These are phyloP conservation scores for Pangasius krempfi DNA, from an alignment of 2,797 vertebrate genomes.

Conservation along the genomic window DNA sequence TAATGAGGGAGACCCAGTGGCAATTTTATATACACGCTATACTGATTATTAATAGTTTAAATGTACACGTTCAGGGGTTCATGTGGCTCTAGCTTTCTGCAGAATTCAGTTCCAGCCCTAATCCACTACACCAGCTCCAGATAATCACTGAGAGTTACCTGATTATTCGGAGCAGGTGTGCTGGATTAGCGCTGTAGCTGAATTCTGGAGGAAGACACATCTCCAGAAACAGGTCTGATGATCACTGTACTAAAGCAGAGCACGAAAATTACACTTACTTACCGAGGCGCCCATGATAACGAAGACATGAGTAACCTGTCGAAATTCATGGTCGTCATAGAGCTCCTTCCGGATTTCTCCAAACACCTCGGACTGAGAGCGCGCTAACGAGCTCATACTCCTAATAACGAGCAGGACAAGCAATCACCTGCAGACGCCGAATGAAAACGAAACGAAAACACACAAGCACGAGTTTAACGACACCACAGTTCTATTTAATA, in stretches of 20 bases:
- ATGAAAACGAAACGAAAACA: not conserved
- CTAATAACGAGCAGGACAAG: not conserved
- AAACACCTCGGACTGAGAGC: slow-evolving; percentile 86
- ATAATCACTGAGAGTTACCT: not conserved
- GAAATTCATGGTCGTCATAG: slow-evolving; percentile 79
- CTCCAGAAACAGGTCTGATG: not conserved
- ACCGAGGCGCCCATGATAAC: slow-evolving; percentile 92
- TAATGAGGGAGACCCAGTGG: not conserved
- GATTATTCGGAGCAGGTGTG: not conserved
- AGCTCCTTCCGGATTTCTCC: slow-evolving; percentile 88
- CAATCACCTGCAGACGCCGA: not conserved
- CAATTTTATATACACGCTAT: not conserved
- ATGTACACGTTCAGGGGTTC: not conserved
- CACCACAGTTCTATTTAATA: not conserved
- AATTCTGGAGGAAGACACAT: not conserved
- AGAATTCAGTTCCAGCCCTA: not conserved
- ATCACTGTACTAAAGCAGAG: not conserved
- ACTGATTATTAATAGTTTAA: not conserved
- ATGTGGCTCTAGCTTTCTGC: not conserved
- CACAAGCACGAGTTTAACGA: not conserved
- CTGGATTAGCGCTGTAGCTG: not conserved
- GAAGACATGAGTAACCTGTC: slow-evolving; percentile 83
- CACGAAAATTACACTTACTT: slow-evolving; percentile 57
- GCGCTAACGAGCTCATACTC: slow-evolving; percentile 71
- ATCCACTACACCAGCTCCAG: not conserved